phyloP scores from a whole-genome alignment of 1,140 invertebrate species.

The Ectropis grisescens region DNA sequence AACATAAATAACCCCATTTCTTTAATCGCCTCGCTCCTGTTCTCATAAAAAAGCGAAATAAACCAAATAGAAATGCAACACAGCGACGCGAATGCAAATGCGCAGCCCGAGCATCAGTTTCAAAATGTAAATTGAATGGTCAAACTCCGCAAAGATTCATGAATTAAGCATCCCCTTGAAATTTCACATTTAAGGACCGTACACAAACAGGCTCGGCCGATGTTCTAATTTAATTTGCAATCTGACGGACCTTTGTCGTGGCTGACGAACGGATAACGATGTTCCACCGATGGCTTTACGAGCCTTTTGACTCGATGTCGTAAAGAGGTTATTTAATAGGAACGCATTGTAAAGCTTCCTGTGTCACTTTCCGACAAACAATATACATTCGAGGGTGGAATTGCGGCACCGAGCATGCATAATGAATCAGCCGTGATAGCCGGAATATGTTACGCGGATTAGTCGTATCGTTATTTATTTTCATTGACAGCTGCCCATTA shows the following conservation, averaged over 20 bases:
- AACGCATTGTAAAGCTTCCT: slow-evolving; percentile 16
- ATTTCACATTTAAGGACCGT: slow-evolving; percentile 40
- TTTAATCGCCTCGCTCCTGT: slow-evolving; percentile 13
- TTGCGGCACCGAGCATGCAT: too few species aligned
- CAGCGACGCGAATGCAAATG: slow-evolving; percentile 45
- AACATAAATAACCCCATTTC: slow-evolving; percentile 36
- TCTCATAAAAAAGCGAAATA: slow-evolving; percentile 14
- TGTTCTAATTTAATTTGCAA: slow-evolving; percentile 47
- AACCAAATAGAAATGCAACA: too few species aligned
- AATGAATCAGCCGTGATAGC: too few species aligned
- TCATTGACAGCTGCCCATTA: too few species aligned
- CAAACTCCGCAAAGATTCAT: slow-evolving; percentile 49
- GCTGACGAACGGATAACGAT: slow-evolving; percentile 23
- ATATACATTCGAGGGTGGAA: too few species aligned
- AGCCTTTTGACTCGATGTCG: slow-evolving; percentile 20
- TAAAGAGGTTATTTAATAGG: slow-evolving; percentile 29
- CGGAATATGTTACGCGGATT: too few species aligned
- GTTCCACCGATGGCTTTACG: slow-evolving; percentile 7
- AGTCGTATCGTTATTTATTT: too few species aligned
- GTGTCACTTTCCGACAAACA: slow-evolving; percentile 8
- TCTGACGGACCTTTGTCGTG: slow-evolving; percentile 28
- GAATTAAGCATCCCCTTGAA: slow-evolving; percentile 51
- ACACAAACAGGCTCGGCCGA: slow-evolving; percentile 27
- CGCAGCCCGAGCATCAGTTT: slow-evolving; percentile 35
- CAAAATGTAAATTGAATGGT: slow-evolving; percentile 58